These are phyloP conservation scores for Arctia plantaginis DNA, from an alignment of 2,888 invertebrate species.

Conservation along the genomic window DNA sequence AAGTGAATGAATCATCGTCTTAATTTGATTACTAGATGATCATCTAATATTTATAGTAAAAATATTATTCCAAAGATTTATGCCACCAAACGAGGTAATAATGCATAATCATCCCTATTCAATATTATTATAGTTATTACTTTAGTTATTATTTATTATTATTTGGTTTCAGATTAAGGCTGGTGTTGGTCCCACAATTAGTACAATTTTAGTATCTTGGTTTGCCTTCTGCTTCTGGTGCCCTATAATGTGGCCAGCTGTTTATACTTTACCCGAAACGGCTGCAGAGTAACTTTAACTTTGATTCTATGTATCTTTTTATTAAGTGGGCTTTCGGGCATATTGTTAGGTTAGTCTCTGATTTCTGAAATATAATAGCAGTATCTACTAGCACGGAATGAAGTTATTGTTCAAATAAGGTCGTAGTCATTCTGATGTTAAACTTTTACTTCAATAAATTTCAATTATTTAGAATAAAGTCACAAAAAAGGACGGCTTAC, in stretches of 20 bases:
- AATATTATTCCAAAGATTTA: not conserved
- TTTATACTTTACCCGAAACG: constrained; percentile 41
- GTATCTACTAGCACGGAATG: not conserved
- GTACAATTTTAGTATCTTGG: constrained; percentile 64
- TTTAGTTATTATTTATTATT: not conserved
- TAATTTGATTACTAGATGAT: not conserved
- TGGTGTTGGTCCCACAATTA: constrained; percentile 65
- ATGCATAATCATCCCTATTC: not conserved
- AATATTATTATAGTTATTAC: not conserved
- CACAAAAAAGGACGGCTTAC: no score
- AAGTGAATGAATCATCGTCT: not conserved
- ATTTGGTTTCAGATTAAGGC: constrained; percentile 65
- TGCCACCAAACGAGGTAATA: not conserved
- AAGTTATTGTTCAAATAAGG: not conserved
- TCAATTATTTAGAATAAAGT: no score
- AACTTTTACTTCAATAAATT: no score
- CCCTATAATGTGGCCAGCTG: constrained; percentile 70
- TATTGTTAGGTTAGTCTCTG: no score
- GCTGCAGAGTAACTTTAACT: not conserved
- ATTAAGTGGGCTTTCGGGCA: not conserved
- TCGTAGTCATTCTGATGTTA: no score
- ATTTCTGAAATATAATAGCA: not conserved
- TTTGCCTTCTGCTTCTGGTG: constrained; percentile 56
- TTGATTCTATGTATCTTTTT: not conserved
- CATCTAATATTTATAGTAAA: not conserved